Percentiles rank a stretch among this genome's conserved stretches.
phyloP scores from a whole-genome alignment of 2,797 vertebrate species.

The Sparus aurata region DNA sequence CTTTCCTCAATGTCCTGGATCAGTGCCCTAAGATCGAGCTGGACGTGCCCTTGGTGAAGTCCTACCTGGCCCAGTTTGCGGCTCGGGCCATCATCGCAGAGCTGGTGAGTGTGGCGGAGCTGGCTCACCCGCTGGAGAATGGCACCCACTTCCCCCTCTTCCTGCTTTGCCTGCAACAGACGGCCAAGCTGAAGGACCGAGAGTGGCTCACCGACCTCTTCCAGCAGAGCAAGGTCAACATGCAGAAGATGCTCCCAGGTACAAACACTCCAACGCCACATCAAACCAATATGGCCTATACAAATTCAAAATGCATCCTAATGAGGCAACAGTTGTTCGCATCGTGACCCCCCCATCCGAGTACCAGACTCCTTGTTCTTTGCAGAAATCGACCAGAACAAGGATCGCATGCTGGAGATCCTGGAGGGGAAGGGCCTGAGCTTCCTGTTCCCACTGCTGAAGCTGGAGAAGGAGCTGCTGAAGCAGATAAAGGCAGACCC shows the following conservation, averaged over 20 bases:
- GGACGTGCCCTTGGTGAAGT: slow-evolving; percentile 98
- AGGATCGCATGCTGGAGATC: slow-evolving; percentile 99
- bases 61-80: slow-evolving; percentile 97
- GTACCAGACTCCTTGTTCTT: background rate
- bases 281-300: background rate
- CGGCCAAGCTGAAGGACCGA: slow-evolving; percentile 95
- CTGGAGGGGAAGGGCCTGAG: slow-evolving; percentile 97
- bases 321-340: background rate
- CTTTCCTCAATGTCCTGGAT: slow-evolving; percentile 95
- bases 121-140: slow-evolving; percentile 97
- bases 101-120: slow-evolving; percentile 95
- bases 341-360: background rate
- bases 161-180: slow-evolving; percentile 98
- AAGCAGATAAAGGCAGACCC: slow-evolving; percentile 98
- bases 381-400: slow-evolving; percentile 98
- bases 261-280: slow-evolving; percentile 1
- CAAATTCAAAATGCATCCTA: background rate
- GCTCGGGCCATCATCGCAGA: slow-evolving; percentile 96
- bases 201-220: slow-evolving; percentile 98
- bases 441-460: slow-evolving; percentile 98
- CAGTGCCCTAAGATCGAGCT: slow-evolving; percentile 97
- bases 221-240: slow-evolving; percentile 98
- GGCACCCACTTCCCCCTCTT: slow-evolving; percentile 99
- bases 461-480: slow-evolving; percentile 98
- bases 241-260: slow-evolving; percentile 99